Base-by-base conservation (phyloP, 2,888 invertebrate species). In the Drepanosiphum platanoidis region DNA sequence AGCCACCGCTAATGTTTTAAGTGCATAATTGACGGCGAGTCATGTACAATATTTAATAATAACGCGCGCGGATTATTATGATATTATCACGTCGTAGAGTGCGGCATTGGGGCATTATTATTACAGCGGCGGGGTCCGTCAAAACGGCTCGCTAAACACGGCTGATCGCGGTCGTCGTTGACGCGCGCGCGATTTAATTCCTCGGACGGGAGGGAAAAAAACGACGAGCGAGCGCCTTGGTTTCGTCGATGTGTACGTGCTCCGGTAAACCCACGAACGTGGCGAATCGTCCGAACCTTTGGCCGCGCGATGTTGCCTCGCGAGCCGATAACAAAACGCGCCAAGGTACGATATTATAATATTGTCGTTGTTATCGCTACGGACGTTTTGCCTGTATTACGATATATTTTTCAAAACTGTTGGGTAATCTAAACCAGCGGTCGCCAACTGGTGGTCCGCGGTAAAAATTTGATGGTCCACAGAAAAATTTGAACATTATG, bases 21-120 rank as follows among this genome's bases (percentile, higher is more conserved):
- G 64, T 66, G 39, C 64, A 30, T 78, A 78, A 78, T 78, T 64
- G 77, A 78, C 39, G 77, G 64, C 39, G 36, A 52, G 22, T 68
- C 18, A 34, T 30, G 13, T n/a, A n/a, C 8, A 27, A 13, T 22
- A 3, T 22, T 52, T 22, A 22, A 18, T 52, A n/a, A n/a, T n/a
- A n/a, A n/a, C n/a, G n/a, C n/a, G n/a, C n/a, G n/a, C n/a, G n/a
- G n/a, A n/a, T n/a, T n/a, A n/a, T n/a, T n/a, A n/a, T n/a, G n/a
- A n/a, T n/a, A n/a, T n/a, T n/a, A n/a, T n/a, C n/a, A n/a, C n/a
- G n/a, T n/a, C n/a, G n/a, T n/a, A n/a, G n/a, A n/a, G n/a, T n/a
- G n/a, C n/a, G n/a, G n/a, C n/a, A n/a, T n/a, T n/a, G n/a, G n/a
- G n/a, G n/a, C n/a, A n/a, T n/a, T n/a, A n/a, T n/a, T n/a, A n/a